Conservation (phyloP, 2,797 vertebrate genomes). For the Hipposideros larvatus region DNA sequence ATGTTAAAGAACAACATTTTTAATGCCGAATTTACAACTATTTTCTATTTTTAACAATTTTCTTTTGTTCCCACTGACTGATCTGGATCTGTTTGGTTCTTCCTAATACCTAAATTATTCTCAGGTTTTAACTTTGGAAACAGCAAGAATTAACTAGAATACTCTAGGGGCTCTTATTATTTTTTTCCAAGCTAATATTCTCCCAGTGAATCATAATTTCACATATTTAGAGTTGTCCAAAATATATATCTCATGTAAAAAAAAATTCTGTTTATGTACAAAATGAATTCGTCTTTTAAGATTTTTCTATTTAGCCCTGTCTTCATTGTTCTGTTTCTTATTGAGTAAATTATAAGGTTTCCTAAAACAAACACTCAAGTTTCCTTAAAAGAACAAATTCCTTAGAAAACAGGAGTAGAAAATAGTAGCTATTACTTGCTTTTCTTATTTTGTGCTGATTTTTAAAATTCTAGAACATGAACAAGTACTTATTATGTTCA, state of each 20-base stretch:
- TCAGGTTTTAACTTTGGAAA: conserved; percentile 52
- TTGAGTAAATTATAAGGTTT: conserved; percentile 20
- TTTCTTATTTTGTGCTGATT: conserved; percentile 55
- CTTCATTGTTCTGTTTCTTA: conserved; percentile 23
- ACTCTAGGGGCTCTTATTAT: background rate
- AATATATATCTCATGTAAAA: conserved; percentile 31
- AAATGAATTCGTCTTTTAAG: conserved; percentile 59
- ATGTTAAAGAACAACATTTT: background rate
- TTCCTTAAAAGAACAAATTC: conserved; percentile 36
- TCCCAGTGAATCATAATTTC: conserved; percentile 13
- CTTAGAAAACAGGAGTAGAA: conserved; percentile 42
- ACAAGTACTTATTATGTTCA: conserved; percentile 31
- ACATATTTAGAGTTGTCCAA: conserved; percentile 13
- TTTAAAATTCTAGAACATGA: conserved; percentile 37
- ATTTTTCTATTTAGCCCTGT: background rate
- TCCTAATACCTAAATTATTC: conserved; percentile 25
- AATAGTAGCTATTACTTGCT: background rate
- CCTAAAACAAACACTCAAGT: conserved; percentile 33
- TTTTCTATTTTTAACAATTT: conserved; percentile 41
- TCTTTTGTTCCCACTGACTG: conserved; percentile 47
- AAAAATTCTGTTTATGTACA: background rate
- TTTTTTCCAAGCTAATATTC: conserved; percentile 50
- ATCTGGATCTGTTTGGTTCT: conserved; percentile 31
- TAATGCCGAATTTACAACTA: background rate
- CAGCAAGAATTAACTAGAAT: conserved; percentile 16